These are phyloP conservation scores for Schizaphis graminum DNA, from an alignment of 2,888 invertebrate genomes.

Conservation along the genomic window DNA sequence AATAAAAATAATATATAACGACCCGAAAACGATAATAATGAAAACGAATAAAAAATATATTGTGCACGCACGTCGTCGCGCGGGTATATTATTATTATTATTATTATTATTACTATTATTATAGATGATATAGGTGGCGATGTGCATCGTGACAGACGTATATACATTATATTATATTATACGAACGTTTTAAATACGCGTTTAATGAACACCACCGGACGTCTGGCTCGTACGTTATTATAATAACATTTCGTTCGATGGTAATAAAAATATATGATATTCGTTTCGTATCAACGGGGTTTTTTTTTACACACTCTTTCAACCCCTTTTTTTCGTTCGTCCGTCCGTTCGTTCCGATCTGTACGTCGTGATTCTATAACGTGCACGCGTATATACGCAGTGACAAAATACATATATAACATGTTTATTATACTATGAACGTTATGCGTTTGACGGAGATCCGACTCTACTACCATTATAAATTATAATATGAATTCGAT, in stretches of 20 bases:
- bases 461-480: neutral
- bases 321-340: neutral
- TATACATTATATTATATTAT: neutral
- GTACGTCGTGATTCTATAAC: neutral
- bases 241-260: neutral
- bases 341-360: neutral
- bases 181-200: neutral
- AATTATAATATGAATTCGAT: no score
- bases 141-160: neutral
- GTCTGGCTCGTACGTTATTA: neutral
- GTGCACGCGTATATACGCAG: neutral
- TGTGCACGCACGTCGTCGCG: neutral
- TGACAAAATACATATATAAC: neutral
- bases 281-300: neutral
- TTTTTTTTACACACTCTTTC: neutral
- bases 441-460: neutral
- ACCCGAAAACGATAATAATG: slow-evolving; percentile 30
- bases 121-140: neutral
- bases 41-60: slow-evolving; percentile 7
- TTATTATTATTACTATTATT: neutral
- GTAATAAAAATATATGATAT: neutral
- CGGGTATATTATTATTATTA: neutral
- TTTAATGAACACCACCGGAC: slow-evolving; percentile 9
- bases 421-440: neutral
- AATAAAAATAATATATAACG: slow-evolving; percentile 7